phyloP scores from a whole-genome alignment of 1,140 invertebrate species.

The Papilio dardanus region DNA sequence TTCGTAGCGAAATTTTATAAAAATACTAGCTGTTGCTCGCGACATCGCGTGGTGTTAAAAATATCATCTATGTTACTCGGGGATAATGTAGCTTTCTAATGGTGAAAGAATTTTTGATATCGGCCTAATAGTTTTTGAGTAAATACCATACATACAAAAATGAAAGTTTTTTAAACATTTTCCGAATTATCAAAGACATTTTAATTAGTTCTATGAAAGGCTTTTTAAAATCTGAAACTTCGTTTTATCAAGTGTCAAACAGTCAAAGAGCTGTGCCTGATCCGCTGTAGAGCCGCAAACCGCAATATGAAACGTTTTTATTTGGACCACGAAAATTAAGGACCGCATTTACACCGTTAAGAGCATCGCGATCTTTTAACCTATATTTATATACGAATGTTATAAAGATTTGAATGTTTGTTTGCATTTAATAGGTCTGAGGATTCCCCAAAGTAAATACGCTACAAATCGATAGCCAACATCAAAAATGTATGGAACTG shows the following conservation, averaged over 20 bases:
- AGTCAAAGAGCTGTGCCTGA: not conserved
- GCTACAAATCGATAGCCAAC: too few species aligned
- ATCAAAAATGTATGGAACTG: too few species aligned
- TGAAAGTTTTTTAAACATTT: not conserved
- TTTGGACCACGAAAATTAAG: conserved; percentile 10
- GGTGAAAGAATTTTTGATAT: too few species aligned
- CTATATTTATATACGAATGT: not conserved
- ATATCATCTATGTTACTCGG: too few species aligned
- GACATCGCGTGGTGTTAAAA: too few species aligned
- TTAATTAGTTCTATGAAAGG: not conserved
- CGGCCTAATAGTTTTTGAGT: not conserved
- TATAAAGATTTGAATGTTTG: too few species aligned
- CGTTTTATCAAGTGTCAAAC: not conserved
- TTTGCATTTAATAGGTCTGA: too few species aligned
- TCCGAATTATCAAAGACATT: not conserved
- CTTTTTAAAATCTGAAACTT: not conserved
- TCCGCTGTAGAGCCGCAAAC: not conserved
- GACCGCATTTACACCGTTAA: not conserved
- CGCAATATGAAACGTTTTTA: conserved; percentile 7
- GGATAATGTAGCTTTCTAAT: too few species aligned
- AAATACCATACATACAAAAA: not conserved
- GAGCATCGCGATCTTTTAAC: not conserved
- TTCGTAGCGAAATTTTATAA: too few species aligned
- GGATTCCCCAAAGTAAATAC: too few species aligned
- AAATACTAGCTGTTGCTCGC: too few species aligned